Conservation (phyloP, 2,113 vertebrate species). For the Chelonoidis abingdonii region DNA sequence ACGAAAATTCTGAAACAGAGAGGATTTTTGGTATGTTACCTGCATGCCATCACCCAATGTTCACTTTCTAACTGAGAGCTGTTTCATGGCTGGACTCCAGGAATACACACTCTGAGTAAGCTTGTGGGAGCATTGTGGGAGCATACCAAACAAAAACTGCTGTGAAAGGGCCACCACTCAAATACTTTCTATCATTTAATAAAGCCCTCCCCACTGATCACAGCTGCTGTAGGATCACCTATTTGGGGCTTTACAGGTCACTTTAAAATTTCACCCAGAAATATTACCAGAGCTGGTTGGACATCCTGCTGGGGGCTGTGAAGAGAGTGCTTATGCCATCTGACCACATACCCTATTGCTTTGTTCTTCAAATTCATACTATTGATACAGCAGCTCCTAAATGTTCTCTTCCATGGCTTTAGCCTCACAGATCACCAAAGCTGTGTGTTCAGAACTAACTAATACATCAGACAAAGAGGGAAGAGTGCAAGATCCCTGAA, state of each 20-base stretch:
- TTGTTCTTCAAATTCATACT: background rate
- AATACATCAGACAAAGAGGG: background rate
- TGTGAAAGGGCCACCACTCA: background rate
- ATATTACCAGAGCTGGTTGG: background rate
- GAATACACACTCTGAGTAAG: background rate
- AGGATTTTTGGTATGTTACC: background rate
- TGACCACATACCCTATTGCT: background rate
- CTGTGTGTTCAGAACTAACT: background rate
- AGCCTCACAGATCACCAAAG: background rate
- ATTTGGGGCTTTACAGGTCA: background rate
- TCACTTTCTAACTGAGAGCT: background rate
- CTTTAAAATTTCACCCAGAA: background rate
- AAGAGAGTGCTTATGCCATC: background rate
- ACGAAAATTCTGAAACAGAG: background rate
- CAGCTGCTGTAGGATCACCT: background rate
- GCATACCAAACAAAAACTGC: background rate
- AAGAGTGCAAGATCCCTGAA: background rate
- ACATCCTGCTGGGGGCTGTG: background rate
- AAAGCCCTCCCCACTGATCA: background rate
- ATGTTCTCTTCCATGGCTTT: background rate
- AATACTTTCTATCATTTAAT: background rate
- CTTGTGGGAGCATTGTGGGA: fast-evolving
- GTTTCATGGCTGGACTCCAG: background rate
- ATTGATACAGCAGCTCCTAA: background rate
- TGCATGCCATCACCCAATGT: background rate